These are phyloP conservation scores for Hemibagrus guttatus DNA, from an alignment of 2,797 vertebrate genomes.

Conservation along the genomic window DNA sequence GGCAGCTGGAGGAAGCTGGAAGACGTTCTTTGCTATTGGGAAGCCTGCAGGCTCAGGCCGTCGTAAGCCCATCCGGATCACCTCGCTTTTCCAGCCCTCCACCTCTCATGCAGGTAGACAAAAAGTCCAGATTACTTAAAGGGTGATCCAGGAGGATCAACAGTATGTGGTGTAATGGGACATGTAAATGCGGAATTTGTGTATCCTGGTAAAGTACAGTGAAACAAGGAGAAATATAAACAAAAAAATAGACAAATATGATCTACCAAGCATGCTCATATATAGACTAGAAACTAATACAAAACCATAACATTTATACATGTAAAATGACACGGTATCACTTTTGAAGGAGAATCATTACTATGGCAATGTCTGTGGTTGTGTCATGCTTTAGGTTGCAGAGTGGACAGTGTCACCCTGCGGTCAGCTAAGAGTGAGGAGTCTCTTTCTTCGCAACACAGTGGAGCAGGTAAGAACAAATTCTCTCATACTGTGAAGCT, in stretches of 20 bases:
- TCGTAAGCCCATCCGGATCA: slow-evolving; percentile 70
- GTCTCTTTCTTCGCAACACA: slow-evolving; percentile 80
- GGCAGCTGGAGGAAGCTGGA: slow-evolving; percentile 78
- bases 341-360: not conserved
- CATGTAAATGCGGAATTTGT: not conserved
- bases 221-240: too few relatives aligned
- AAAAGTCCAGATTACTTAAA: not conserved
- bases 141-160: not conserved
- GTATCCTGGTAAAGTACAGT: not conserved
- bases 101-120: slow-evolving; percentile 61
- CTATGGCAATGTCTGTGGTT: not conserved
- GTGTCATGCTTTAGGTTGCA: slow-evolving; percentile 62
- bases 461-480: slow-evolving; percentile 71
- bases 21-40: slow-evolving; percentile 80
- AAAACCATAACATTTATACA: not conserved
- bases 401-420: slow-evolving; percentile 76
- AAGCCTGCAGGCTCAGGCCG: slow-evolving; percentile 69
- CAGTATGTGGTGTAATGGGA: not conserved
- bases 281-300: not conserved
- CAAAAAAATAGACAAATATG: not conserved
- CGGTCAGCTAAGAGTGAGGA: slow-evolving; percentile 83
- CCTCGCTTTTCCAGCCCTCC: slow-evolving; percentile 65
- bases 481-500: not conserved
- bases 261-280: not conserved
- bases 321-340: not conserved